Evolutionary conservation across 1,140 invertebrate species (phyloP), one percentile per base, ranked within the genome.

Genomic region (Tribolium madens): DNA sequence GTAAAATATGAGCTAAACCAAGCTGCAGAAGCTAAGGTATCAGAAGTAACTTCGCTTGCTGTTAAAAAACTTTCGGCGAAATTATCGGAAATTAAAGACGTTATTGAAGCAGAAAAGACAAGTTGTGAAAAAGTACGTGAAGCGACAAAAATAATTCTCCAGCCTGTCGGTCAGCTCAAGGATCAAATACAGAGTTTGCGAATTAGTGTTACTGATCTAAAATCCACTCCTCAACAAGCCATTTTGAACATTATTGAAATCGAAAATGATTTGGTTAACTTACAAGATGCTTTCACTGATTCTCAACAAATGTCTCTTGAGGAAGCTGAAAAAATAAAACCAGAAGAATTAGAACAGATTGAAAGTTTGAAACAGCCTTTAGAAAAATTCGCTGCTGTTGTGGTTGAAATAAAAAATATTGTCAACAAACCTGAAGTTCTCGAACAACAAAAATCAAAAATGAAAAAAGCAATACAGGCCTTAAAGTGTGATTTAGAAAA

Each of bases 381-480:
- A 14, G 36, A 74, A 74, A 36, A 15, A 26, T 15, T 74, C 14
- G 13, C 72, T 9, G 9, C 9, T 0, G 33, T 46, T 74, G 18
- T 69, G 5, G 14, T 15, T 33, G 47, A 70, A 76, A 33, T 57
- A 1, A 69, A 36, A 9, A 52, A 52, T 53, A 48, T 9, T 15
- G 13, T 60, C 1, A 17, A 64, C 17, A 74, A 76, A 73, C 74
- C 76, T 10, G 42, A 76, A 76, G n/a, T 74, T 31, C 14, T 36
- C 3, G 79, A 78, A 72, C 6, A 18, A 36, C 18, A 78, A 21
- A 75, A 77, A 48, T 15, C 53, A 33, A 68, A 68, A 78, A 10
- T 79, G 2, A 53, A 70, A 21, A 12, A 77, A 57, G 78, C 75
- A 50, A 18, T 77, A 31, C 0, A 18, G 36, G 60, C 77, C 3